Evolutionary conservation across 1,140 invertebrate genomes (phyloP).

Genomic region (Periplaneta americana): DNA sequence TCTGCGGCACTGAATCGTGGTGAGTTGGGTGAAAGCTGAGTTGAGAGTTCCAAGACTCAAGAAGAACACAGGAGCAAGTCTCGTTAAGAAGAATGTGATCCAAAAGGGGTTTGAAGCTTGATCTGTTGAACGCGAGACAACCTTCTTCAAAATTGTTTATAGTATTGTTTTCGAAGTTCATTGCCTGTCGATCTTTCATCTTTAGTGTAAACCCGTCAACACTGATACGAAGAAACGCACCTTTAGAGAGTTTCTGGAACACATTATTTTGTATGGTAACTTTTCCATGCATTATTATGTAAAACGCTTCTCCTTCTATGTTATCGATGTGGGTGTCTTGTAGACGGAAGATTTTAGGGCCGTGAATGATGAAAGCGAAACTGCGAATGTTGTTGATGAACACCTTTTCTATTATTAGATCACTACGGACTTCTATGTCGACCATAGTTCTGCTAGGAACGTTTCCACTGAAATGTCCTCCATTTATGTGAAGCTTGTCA

Average conservation of each 20-base stretch:
- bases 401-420: slow-evolving; percentile 46
- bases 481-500: slow-evolving; percentile 49
- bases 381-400: slow-evolving; percentile 36
- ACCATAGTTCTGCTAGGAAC: slow-evolving; percentile 65
- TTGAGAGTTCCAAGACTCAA: slow-evolving; percentile 34
- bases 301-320: slow-evolving; percentile 58
- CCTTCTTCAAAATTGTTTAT: slow-evolving; percentile 46
- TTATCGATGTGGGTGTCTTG: slow-evolving; percentile 13
- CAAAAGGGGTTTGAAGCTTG: slow-evolving; percentile 46
- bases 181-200: slow-evolving; percentile 36
- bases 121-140: slow-evolving; percentile 51
- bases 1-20: background rate
- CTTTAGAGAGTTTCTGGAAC: slow-evolving; percentile 46
- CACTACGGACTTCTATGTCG: slow-evolving; percentile 59
- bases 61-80: slow-evolving; percentile 50
- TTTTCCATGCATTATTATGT: slow-evolving; percentile 50
- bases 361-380: slow-evolving; percentile 51
- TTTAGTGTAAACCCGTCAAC: slow-evolving; percentile 33
- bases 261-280: slow-evolving; percentile 61
- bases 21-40: background rate
- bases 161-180: slow-evolving; percentile 61
- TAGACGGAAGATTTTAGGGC: slow-evolving; percentile 35
- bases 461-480: slow-evolving; percentile 42
- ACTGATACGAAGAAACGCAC: slow-evolving; percentile 54
- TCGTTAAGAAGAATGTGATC: slow-evolving; percentile 52